phyloP scores from a whole-genome alignment of 1,140 invertebrate genomes.

The Aphaenogaster rudis region DNA sequence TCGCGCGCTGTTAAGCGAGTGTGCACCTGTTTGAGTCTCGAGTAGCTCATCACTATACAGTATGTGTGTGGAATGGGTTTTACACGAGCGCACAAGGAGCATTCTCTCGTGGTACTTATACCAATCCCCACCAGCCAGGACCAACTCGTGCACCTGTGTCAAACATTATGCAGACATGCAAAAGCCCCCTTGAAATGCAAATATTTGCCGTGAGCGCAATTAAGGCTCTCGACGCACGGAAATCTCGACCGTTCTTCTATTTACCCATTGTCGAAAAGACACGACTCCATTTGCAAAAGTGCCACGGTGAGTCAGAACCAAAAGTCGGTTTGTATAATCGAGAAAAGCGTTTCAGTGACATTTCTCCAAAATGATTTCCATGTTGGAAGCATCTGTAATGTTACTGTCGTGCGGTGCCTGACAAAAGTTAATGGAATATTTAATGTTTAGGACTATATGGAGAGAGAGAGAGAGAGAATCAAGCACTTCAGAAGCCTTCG shows the following conservation, averaged over 20 bases:
- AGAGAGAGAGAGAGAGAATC: not conserved
- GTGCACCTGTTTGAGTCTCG: constrained; percentile 29
- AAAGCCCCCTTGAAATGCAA: constrained; percentile 79
- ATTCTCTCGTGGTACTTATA: constrained; percentile 61
- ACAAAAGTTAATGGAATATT: constrained; percentile 2
- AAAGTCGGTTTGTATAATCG: constrained; percentile 21
- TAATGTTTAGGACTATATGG: not conserved
- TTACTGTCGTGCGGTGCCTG: not conserved
- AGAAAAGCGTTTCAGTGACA: not conserved
- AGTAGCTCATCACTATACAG: constrained; percentile 19
- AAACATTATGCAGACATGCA: constrained; percentile 78
- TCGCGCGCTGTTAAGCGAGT: constrained; percentile 28
- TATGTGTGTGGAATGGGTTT: constrained; percentile 10
- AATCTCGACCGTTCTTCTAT: constrained; percentile 53
- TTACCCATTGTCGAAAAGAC: constrained; percentile 53
- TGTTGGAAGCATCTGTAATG: not conserved
- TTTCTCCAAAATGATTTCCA: constrained; percentile 13
- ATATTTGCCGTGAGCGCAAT: constrained; percentile 76
- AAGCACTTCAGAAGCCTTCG: not conserved
- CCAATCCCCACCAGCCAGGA: not conserved
- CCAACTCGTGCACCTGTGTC: constrained; percentile 69
- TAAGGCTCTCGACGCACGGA: constrained; percentile 68
- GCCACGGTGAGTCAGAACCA: not conserved
- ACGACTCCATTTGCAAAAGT: constrained; percentile 17
- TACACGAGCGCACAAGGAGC: constrained; percentile 47